Conservation (phyloP, 2,113 vertebrate genomes). For the Zosterops pallidus region DNA sequence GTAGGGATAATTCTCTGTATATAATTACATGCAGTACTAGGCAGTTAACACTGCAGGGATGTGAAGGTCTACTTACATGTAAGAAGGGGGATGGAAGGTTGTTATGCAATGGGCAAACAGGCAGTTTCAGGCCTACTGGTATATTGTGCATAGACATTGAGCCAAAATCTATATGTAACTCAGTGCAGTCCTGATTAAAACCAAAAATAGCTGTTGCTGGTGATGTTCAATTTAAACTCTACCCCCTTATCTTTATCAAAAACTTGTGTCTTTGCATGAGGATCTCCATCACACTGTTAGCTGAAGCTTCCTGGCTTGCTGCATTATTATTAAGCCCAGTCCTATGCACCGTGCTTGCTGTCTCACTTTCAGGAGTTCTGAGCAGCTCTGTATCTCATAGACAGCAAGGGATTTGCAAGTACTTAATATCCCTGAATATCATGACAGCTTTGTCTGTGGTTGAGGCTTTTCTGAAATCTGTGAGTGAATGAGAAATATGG, state of each 20-base stretch:
- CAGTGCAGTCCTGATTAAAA: not conserved
- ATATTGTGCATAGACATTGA: not conserved
- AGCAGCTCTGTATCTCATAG: not conserved
- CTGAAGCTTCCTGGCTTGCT: not conserved
- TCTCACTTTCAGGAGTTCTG: not conserved
- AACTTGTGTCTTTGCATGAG: not conserved
- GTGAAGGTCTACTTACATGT: slow-evolving; percentile 21
- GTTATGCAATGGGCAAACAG: slow-evolving; percentile 11
- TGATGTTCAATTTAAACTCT: not conserved
- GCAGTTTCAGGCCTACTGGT: slow-evolving; percentile 43
- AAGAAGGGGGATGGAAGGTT: not conserved
- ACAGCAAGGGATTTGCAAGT: not conserved
- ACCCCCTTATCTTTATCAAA: not conserved
- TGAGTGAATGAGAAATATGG: not conserved
- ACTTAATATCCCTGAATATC: not conserved
- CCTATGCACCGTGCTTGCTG: not conserved
- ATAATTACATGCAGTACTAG: slow-evolving; percentile 64
- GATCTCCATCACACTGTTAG: not conserved
- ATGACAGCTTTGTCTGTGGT: not conserved
- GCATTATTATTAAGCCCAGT: not conserved
- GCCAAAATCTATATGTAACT: not conserved
- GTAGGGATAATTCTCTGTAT: slow-evolving; percentile 61
- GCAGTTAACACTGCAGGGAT: slow-evolving; percentile 59
- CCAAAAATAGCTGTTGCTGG: not conserved
- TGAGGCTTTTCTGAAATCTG: not conserved